A percentile compares a stretch with the other conserved stretches of the same genome.
These are phyloP conservation scores for Tinea pellionella DNA, from an alignment of 2,888 invertebrate genomes.

Conservation along the genomic window DNA sequence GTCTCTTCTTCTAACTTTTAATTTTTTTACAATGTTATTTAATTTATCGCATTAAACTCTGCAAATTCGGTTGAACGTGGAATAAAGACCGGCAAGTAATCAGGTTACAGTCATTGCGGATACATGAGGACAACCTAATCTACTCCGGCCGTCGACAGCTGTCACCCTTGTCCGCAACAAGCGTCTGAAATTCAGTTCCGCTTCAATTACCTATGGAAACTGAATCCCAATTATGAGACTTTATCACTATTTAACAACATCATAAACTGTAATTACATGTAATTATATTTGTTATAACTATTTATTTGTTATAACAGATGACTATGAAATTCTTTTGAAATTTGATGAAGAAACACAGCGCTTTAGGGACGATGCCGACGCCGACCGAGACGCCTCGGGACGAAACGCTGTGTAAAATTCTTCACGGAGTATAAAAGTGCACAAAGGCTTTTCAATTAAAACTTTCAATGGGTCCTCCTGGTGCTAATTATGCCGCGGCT, in stretches of 20 bases:
- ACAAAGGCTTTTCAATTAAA: slow-evolving; percentile 68
- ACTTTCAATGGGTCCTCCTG: slow-evolving; percentile 52
- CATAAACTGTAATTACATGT: neutral
- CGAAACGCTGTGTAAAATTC: slow-evolving; percentile 48
- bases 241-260: neutral
- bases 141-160: slow-evolving; percentile 11
- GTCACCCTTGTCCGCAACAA: slow-evolving; percentile 11
- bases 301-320: too few species aligned
- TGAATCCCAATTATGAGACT: neutral
- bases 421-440: slow-evolving; percentile 58
- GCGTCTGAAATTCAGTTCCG: slow-evolving; percentile 6
- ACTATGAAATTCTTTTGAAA: neutral
- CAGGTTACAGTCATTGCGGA: slow-evolving; percentile 12
- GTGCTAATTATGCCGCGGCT: slow-evolving; percentile 55
- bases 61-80: neutral
- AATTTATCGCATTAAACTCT: neutral
- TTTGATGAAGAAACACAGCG: neutral
- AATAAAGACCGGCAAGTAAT: neutral
- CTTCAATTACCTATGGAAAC: slow-evolving; percentile 7
- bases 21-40: neutral
- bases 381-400: neutral
- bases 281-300: neutral
- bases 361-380: neutral
- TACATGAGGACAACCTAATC: slow-evolving; percentile 13
- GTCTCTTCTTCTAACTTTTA: too few species aligned